Evolutionary conservation across 2,888 invertebrate genomes (phyloP), one percentile per base, ranked within the genome.

Genomic region (Sphaerophoria rueppellii): DNA sequence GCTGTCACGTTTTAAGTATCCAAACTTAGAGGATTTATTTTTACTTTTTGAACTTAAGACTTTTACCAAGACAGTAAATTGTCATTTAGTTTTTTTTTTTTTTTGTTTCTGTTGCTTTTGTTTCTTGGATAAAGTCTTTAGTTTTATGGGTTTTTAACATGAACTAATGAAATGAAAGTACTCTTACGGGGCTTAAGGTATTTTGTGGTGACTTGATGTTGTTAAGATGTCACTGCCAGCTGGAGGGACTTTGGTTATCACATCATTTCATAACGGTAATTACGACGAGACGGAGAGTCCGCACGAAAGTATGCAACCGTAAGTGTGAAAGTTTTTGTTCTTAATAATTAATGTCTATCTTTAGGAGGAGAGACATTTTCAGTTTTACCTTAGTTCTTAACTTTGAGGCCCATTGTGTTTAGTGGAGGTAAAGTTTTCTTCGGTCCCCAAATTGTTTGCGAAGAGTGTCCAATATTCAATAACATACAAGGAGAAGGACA

Each of bases 21-120:
- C 16, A 50, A 65, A 50, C 65, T 65, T 65, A 48, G n/a, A 16
- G 65, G 65, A 65, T 65, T 65, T 65, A 65, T 65, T 65, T 65
- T 65, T 65, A 65, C 35, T 65, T 65, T 65, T 65, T 65, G 48
- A 65, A 50, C 48, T 50, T 50, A 65, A 16, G 50, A 6, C 65
- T 50, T 63, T 37, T 24, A 24, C 50, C 37, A 32, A 9, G 35
- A 50, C 16, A 16, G 50, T 65, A 65, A 65, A 50, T 65, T 65
- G 65, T 50, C 50, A 50, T 65, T 50, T 12, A 50, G 37, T 63
- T 46, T 9, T 6, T 46, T 34, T 32, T n/a, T 46, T 46, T 9
- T 6, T 46, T 34, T 32, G 4, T 46, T 46, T 24, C 24, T 24
- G 24, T 50, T 2, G 50, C 6, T 7, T 0, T 16, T 14, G 16